phyloP scores from a whole-genome alignment of 2,797 vertebrate genomes.

The Steatocranus sp. region DNA sequence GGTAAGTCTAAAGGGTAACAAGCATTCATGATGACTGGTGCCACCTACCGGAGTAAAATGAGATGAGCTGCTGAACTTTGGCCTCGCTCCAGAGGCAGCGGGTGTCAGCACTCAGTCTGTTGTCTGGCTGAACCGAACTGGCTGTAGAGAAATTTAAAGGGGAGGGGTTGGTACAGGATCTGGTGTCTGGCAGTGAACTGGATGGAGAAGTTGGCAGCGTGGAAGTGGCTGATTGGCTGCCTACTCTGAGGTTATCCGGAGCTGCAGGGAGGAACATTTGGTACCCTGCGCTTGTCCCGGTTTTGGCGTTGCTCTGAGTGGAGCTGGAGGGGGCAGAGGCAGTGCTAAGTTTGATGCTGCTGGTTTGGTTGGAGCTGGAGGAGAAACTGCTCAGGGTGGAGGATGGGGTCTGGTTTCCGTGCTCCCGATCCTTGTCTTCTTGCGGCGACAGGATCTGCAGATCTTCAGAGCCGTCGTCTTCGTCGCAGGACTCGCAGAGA shows the following conservation, averaged over 20 bases:
- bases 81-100: constrained; percentile 56
- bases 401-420: background rate
- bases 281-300: background rate
- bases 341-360: background rate
- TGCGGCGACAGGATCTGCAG: background rate
- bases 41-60: constrained; percentile 52
- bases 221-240: background rate
- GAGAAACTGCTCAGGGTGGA: constrained; percentile 16
- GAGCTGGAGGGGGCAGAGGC: background rate
- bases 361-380: constrained; percentile 5
- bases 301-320: background rate
- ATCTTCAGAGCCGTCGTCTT: constrained; percentile 23
- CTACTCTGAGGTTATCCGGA: background rate
- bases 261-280: background rate
- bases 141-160: background rate
- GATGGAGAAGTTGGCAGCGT: background rate
- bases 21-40: background rate
- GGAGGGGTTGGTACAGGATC: background rate
- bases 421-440: constrained; percentile 13
- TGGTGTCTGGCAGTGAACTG: background rate
- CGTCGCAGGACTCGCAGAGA: constrained; percentile 48
- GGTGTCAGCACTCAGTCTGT: background rate
- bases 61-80: constrained; percentile 60
- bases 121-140: background rate
- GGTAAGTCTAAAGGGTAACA: background rate